phyloP scores from a whole-genome alignment of 2,888 invertebrate genomes.

The Cephalotes varians region DNA sequence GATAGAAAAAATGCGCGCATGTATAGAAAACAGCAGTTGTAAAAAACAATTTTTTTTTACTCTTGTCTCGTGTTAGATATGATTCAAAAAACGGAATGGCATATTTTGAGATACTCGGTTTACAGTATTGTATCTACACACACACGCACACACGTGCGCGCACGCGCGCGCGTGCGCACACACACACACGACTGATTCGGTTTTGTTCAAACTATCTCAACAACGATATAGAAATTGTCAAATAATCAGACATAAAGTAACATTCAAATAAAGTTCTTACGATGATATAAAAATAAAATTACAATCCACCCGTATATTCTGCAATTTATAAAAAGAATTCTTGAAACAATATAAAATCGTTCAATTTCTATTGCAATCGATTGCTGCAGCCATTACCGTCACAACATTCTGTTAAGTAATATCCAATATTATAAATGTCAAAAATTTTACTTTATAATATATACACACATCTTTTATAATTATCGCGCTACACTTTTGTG shows the following conservation, averaged over 20 bases:
- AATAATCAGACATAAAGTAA: neutral
- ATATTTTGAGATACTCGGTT: conserved; percentile 15
- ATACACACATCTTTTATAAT: neutral
- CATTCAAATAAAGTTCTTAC: neutral
- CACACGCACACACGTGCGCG: too few species aligned
- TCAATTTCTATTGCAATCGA: conserved; percentile 19
- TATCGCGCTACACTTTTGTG: neutral
- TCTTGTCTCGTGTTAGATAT: neutral
- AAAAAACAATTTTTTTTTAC: conserved; percentile 15
- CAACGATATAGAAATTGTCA: neutral
- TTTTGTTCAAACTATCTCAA: neutral
- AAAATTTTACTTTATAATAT: neutral
- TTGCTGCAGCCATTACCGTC: neutral
- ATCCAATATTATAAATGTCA: neutral
- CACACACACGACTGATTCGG: too few species aligned
- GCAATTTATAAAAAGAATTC: neutral
- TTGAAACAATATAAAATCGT: neutral
- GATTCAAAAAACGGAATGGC: conserved; percentile 16
- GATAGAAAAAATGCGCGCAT: neutral
- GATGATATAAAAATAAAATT: neutral
- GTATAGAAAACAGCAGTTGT: conserved; percentile 7
- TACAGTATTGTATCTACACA: neutral
- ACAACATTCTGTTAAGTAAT: neutral
- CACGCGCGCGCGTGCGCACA: too few species aligned
- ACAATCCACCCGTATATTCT: neutral